Conservation (phyloP, 2,888 invertebrate species). For the Aphodius sticticus region DNA sequence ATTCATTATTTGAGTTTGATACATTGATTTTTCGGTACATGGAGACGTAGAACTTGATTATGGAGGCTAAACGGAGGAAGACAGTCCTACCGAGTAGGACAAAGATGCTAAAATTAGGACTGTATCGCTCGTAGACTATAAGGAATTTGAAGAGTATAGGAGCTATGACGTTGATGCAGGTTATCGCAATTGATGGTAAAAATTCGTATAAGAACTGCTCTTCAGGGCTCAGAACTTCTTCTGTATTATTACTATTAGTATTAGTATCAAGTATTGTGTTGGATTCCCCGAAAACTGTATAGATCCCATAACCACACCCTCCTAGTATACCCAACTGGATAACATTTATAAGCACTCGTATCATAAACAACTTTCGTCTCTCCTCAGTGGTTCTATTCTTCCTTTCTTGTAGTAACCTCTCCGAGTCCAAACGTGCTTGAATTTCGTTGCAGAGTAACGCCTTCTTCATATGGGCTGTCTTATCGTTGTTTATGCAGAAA, state of each 20-base stretch:
- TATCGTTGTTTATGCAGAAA: conserved; percentile 83
- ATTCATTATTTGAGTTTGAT: conserved; percentile 39
- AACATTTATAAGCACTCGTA: conserved; percentile 74
- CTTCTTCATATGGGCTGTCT: conserved; percentile 80
- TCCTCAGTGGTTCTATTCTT: conserved; percentile 74
- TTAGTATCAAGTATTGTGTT: conserved; percentile 39
- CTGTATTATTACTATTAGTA: no score
- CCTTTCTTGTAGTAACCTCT: conserved; percentile 74
- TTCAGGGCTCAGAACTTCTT: conserved; percentile 44
- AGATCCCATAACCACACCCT: conserved; percentile 71
- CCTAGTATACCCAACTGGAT: conserved; percentile 72
- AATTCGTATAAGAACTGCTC: conserved; percentile 66
- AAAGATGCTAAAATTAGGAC: conserved; percentile 72
- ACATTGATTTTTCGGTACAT: conserved; percentile 65
- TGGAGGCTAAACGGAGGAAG: conserved; percentile 76
- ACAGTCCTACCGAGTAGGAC: conserved; percentile 78
- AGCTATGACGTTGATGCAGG: conserved; percentile 75
- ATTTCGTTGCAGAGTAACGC: conserved; percentile 80
- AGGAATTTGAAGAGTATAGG: conserved; percentile 78
- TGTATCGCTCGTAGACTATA: conserved; percentile 77
- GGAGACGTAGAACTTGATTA: conserved; percentile 76
- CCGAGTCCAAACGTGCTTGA: conserved; percentile 75
- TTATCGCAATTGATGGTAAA: conserved; percentile 80
- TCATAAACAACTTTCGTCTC: conserved; percentile 71
- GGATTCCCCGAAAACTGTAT: conserved; percentile 69